phyloP scores from a whole-genome alignment of 35 echinoderm and acorn worm species.

The Ophiothrix spiculata region DNA sequence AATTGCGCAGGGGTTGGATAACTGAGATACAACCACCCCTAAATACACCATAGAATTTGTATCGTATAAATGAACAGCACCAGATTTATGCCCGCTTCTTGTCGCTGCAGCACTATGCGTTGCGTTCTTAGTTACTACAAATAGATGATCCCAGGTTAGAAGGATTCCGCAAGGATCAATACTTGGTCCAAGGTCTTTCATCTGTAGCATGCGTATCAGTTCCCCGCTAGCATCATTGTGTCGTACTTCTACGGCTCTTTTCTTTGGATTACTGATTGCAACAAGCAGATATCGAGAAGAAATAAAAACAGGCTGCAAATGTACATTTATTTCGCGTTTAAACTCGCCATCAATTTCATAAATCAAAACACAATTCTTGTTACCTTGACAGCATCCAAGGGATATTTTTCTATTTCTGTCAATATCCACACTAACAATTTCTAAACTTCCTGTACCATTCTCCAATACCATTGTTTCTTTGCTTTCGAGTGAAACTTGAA shows the following conservation, averaged over 20 bases:
- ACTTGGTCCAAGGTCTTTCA: neutral
- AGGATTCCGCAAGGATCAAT: slow-evolving; percentile 4
- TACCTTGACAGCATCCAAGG: neutral
- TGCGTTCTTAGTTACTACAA: neutral
- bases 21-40: neutral
- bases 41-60: neutral
- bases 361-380: neutral
- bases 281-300: neutral
- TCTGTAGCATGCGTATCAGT: neutral
- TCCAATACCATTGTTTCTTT: neutral
- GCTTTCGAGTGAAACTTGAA: neutral
- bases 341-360: neutral
- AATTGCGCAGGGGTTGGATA: neutral
- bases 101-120: neutral
- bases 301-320: neutral
- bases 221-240: neutral
- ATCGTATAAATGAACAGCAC: neutral
- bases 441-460: neutral
- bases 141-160: slow-evolving; percentile 5
- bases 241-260: neutral
- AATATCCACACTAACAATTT: neutral
- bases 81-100: neutral
- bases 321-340: neutral
- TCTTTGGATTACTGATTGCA: neutral
- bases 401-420: neutral